Percentiles rank a stretch among this genome's conserved stretches.
phyloP scores from a whole-genome alignment of 2,888 invertebrate genomes.

The Epirrita christyi region DNA sequence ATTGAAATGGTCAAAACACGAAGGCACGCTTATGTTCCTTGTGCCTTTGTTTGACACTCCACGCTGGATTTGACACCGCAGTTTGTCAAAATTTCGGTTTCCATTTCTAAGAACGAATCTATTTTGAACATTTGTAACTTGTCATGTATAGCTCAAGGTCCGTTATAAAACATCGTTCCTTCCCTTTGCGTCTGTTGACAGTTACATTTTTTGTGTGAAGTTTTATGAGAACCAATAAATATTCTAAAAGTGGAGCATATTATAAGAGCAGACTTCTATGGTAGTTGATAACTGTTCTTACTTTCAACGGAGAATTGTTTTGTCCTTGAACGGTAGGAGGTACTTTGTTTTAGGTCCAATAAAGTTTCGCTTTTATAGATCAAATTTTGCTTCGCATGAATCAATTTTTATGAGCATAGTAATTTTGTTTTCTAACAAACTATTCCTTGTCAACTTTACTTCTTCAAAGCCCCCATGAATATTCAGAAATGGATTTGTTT shows the following conservation, averaged over 20 bases:
- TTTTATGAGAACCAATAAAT: constrained; percentile 79
- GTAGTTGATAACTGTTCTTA: constrained; percentile 81
- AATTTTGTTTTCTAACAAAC: background rate
- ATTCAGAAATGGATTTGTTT: no score
- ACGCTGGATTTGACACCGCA: constrained; percentile 72
- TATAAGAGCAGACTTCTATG: constrained; percentile 76
- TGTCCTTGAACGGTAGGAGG: constrained; percentile 57
- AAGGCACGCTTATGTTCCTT: constrained; percentile 76
- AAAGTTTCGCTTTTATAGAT: constrained; percentile 75
- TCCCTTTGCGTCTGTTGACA: constrained; percentile 61
- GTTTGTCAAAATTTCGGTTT: constrained; percentile 83
- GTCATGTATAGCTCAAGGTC: constrained; percentile 63
- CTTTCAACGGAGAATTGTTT: constrained; percentile 70
- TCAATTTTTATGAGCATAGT: background rate
- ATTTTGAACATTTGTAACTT: constrained; percentile 62
- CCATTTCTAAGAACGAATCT: constrained; percentile 70
- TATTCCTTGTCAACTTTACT: background rate
- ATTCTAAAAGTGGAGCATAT: constrained; percentile 78
- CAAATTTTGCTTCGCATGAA: constrained; percentile 34
- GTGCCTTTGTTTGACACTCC: constrained; percentile 59
- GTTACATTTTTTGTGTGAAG: constrained; percentile 62
- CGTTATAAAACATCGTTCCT: constrained; percentile 68
- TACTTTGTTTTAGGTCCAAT: constrained; percentile 55
- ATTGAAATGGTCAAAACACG: constrained; percentile 76
- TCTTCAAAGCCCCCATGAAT: background rate